phyloP scores from a whole-genome alignment of 1,140 invertebrate genomes.

The Plectrocnemia conspersa region DNA sequence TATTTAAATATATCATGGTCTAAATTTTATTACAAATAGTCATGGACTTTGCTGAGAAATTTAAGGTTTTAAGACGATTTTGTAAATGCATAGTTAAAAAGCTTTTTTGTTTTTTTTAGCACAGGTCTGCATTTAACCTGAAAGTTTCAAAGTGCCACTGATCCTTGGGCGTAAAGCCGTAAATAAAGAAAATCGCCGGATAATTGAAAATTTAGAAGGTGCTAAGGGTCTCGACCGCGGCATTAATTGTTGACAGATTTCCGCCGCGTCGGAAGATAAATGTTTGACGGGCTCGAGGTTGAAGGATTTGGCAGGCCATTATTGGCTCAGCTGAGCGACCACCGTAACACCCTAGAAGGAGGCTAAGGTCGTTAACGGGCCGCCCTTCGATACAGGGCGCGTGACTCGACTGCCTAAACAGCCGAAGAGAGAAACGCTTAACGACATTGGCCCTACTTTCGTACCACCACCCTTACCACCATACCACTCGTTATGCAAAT shows the following conservation, averaged over 20 bases:
- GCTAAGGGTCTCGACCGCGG: too few species aligned
- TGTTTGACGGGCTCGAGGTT: slow-evolving; percentile 18
- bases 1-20: too few species aligned
- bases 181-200: too few species aligned
- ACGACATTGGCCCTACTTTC: not conserved
- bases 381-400: not conserved
- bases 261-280: slow-evolving; percentile 13
- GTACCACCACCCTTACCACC: not conserved
- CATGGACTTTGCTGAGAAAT: too few species aligned
- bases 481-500: slow-evolving; percentile 22
- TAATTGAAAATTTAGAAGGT: too few species aligned
- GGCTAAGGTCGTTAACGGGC: not conserved
- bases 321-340: slow-evolving; percentile 21
- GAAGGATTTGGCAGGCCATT: slow-evolving; percentile 21
- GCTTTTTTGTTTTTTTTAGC: too few species aligned
- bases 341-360: not conserved
- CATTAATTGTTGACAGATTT: slow-evolving; percentile 21
- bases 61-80: too few species aligned
- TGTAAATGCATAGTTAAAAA: too few species aligned
- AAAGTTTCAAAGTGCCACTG: too few species aligned
- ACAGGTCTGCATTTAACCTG: too few species aligned
- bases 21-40: too few species aligned
- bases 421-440: slow-evolving; percentile 1
- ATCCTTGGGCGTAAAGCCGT: too few species aligned
- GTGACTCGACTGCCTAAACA: slow-evolving; percentile 12